Percentiles rank a stretch among this genome's conserved stretches.
phyloP scores from a whole-genome alignment of 2,888 invertebrate genomes.

The Parnassius orleans region DNA sequence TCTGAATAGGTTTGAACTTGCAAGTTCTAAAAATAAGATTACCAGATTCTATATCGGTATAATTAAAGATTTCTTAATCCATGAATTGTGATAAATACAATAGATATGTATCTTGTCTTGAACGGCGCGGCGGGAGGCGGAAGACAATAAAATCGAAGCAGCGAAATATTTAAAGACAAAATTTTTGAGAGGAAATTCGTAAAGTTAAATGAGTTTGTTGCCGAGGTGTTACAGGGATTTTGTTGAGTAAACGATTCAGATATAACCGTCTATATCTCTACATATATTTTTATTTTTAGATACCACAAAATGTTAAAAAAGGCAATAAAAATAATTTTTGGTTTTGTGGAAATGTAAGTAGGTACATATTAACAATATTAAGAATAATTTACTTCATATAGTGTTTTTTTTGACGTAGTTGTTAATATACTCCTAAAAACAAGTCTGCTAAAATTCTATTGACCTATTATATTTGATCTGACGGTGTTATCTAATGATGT shows the following conservation, averaged over 20 bases:
- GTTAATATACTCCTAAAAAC: no score
- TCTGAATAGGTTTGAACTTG: constrained; percentile 23
- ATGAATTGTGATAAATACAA: constrained; percentile 64
- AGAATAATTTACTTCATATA: no score
- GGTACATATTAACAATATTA: no score
- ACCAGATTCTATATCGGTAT: constrained; percentile 31
- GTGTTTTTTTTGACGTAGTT: no score
- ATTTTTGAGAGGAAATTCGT: constrained; percentile 68
- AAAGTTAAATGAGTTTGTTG: constrained; percentile 79
- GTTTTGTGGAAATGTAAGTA: no score
- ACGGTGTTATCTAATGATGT: no score
- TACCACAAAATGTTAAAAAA: no score
- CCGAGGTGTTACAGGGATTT: constrained; percentile 62
- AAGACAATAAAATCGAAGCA: constrained; percentile 72
- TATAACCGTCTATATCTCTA: background rate
- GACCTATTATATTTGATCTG: no score
- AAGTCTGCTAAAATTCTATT: no score
- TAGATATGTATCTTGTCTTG: constrained; percentile 62
- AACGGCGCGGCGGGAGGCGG: constrained; percentile 58
- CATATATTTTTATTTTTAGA: no score
- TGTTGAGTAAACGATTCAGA: constrained; percentile 52
- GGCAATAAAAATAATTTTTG: no score
- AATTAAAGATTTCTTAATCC: constrained; percentile 54
- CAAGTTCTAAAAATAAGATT: constrained; percentile 33
- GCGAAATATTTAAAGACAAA: constrained; percentile 62